These are phyloP conservation scores for Calliopsis andreniformis DNA, from an alignment of 1,140 invertebrate species.

Conservation along the genomic window DNA sequence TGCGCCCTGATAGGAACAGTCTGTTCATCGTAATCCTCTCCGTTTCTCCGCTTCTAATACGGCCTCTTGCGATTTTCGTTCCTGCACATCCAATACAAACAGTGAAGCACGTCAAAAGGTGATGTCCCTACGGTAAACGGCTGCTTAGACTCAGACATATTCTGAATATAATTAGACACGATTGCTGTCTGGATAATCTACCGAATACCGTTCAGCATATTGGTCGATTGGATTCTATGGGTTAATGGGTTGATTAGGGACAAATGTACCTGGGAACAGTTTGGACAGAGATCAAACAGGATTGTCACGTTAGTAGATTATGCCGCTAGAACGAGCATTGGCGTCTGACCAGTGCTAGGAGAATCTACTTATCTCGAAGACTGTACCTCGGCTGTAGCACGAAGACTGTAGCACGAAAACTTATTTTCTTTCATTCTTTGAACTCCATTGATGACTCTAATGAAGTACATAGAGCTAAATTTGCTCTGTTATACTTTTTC, in stretches of 20 bases:
- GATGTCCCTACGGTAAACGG: no score
- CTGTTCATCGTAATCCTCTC: conserved; percentile 22
- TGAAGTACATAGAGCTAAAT: no score
- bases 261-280: background rate
- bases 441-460: no score
- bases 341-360: background rate
- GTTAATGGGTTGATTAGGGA: conserved; percentile 31
- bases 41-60: background rate
- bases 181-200: no score
- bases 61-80: no score
- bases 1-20: conserved; percentile 11
- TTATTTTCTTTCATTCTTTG: background rate
- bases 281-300: background rate
- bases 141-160: no score
- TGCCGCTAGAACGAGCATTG: background rate
- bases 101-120: no score
- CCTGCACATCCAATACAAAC: no score
- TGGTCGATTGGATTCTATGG: background rate
- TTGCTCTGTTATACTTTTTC: background rate
- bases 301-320: background rate
- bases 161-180: no score
- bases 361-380: background rate
- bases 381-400: no score
- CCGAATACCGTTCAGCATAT: no score
- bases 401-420: no score